Conservation (phyloP, 2,113 vertebrate species). For the Mustela nigripes region DNA sequence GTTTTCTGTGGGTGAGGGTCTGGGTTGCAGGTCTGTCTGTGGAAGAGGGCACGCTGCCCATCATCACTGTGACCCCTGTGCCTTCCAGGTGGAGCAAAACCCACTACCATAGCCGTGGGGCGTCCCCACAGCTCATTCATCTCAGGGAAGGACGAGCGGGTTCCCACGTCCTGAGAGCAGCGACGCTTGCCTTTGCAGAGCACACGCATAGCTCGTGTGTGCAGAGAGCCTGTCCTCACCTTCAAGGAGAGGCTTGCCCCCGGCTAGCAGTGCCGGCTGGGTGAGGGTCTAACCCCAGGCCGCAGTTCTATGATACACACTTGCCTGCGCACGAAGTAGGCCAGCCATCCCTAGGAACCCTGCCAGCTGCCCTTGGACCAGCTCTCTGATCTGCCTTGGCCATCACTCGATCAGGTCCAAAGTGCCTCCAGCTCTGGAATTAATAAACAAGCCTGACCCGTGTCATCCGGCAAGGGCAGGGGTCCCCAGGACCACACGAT, state of each 20-base stretch:
- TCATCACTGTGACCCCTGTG: neutral
- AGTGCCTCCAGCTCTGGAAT: accelerated
- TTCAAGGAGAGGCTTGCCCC: neutral
- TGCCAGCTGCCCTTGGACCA: neutral
- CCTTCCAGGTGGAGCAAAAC: accelerated
- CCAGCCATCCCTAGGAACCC: accelerated
- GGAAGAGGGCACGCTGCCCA: accelerated
- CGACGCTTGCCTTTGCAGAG: neutral
- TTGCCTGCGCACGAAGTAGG: accelerated
- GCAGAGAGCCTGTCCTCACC: accelerated
- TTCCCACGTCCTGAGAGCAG: accelerated
- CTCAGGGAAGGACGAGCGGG: neutral
- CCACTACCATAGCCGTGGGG: accelerated
- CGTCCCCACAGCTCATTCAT: too few species aligned
- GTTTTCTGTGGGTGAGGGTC: neutral
- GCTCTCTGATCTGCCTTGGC: accelerated
- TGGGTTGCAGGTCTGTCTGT: accelerated
- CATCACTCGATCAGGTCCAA: too few species aligned
- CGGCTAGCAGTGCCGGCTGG: accelerated
- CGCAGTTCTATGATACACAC: accelerated
- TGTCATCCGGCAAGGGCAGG: neutral
- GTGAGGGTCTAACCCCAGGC: accelerated
- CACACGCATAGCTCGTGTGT: accelerated
- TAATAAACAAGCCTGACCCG: accelerated
- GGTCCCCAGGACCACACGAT: accelerated